phyloP scores from a whole-genome alignment of 2,113 vertebrate genomes.

The Osmerus eperlanus region DNA sequence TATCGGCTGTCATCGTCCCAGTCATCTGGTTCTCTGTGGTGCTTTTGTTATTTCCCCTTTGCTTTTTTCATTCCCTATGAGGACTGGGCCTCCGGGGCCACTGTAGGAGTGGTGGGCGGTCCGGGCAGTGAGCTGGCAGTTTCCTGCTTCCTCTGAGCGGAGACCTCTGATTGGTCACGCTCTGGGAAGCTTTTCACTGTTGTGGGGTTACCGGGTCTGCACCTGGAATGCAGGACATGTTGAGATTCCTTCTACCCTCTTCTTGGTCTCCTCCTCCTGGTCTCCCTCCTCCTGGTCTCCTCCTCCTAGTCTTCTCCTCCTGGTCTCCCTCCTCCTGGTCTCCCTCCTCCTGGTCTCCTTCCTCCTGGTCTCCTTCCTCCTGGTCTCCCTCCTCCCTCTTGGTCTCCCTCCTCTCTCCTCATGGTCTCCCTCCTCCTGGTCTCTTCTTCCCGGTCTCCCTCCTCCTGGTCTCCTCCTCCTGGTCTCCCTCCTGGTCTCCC shows the following conservation, averaged over 20 bases:
- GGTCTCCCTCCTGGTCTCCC: too few relatives aligned
- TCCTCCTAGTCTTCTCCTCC: too few relatives aligned
- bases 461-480: not conserved
- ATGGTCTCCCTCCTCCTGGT: not conserved
- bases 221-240: constrained; percentile 42
- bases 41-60: not conserved
- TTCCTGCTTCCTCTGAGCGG: constrained; percentile 21
- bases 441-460: not conserved
- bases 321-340: too few relatives aligned
- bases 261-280: not conserved
- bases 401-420: too few relatives aligned
- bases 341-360: not conserved
- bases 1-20: not conserved
- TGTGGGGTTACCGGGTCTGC: constrained; percentile 34
- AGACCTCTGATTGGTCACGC: constrained; percentile 6
- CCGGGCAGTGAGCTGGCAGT: not conserved
- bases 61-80: constrained; percentile 24
- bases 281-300: not conserved
- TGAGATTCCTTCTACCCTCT: constrained; percentile 70
- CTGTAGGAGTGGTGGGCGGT: constrained; percentile 6
- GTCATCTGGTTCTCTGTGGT: not conserved
- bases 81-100: not conserved
- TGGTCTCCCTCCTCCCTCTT: too few relatives aligned
- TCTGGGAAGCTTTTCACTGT: constrained; percentile 10
- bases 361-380: not conserved